These are phyloP conservation scores for Chironomus riparius DNA, from an alignment of 2,888 invertebrate species.

Conservation along the genomic window DNA sequence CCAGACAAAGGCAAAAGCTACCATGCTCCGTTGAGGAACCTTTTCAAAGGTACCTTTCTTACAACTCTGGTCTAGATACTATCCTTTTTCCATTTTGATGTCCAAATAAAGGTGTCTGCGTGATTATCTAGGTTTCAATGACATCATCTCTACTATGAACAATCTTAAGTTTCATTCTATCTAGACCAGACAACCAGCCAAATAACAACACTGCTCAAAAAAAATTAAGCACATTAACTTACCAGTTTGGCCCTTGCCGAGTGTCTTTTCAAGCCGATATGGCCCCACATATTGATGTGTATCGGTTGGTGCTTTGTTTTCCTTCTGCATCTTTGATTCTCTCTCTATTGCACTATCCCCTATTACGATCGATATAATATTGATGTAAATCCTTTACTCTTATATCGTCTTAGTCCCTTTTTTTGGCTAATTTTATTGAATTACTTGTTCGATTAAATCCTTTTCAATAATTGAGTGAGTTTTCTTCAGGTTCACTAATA, in stretches of 20 bases:
- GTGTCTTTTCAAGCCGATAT: slow-evolving; percentile 95
- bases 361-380: background rate
- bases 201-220: background rate
- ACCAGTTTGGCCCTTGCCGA: slow-evolving; percentile 99
- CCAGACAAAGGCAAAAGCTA: no score
- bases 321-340: slow-evolving; percentile 40
- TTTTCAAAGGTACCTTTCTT: no score
- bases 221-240: slow-evolving; percentile 35
- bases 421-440: no score
- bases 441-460: background rate
- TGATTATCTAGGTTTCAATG: no score
- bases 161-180: no score
- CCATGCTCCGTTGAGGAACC: no score
- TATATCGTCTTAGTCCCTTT: no score
- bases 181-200: background rate
- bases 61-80: no score
- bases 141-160: no score
- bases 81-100: no score
- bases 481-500: slow-evolving; percentile 3
- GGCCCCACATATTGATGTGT: slow-evolving; percentile 95
- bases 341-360: background rate
- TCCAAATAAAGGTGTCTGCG: no score
- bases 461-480: background rate
- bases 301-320: slow-evolving; percentile 49
- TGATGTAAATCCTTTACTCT: no score